A percentile compares a stretch with the other conserved stretches of the same genome.
phyloP scores from a whole-genome alignment of 2,888 invertebrate genomes.

The Apodemia duryi region DNA sequence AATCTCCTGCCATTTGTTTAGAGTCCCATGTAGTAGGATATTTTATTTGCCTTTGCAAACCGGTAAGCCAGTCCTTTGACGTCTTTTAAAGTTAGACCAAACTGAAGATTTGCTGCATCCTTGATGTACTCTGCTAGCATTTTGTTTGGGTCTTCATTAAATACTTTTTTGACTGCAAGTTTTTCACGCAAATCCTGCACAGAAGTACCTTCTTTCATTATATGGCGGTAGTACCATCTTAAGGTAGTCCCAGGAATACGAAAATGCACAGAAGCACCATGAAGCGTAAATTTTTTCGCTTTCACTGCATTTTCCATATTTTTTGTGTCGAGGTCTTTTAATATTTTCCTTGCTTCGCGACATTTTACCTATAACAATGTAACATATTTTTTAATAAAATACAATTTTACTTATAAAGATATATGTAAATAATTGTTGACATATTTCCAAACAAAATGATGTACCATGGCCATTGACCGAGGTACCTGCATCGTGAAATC shows the following conservation, averaged over 20 bases:
- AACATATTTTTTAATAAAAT: neutral
- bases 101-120: conserved; percentile 16
- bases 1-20: neutral
- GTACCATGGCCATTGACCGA: too few relatives aligned
- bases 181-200: conserved; percentile 12
- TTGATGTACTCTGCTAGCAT: conserved; percentile 17
- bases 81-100: conserved; percentile 17
- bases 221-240: conserved; percentile 9
- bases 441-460: too few relatives aligned
- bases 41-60: neutral
- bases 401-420: neutral
- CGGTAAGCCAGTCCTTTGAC: neutral
- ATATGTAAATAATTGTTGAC: too few relatives aligned
- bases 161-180: conserved; percentile 16
- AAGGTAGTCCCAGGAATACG: conserved; percentile 17
- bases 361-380: conserved; percentile 13
- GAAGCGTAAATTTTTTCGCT: too few relatives aligned
- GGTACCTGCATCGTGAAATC: too few relatives aligned
- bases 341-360: conserved; percentile 20
- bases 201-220: conserved; percentile 19
- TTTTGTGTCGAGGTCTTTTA: conserved; percentile 15
- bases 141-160: conserved; percentile 10
- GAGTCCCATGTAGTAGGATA: neutral
- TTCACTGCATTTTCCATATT: conserved; percentile 19
- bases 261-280: conserved; percentile 14